Base-by-base conservation (phyloP, 2,113 vertebrate genomes). In the Nematolebias whitei region DNA sequence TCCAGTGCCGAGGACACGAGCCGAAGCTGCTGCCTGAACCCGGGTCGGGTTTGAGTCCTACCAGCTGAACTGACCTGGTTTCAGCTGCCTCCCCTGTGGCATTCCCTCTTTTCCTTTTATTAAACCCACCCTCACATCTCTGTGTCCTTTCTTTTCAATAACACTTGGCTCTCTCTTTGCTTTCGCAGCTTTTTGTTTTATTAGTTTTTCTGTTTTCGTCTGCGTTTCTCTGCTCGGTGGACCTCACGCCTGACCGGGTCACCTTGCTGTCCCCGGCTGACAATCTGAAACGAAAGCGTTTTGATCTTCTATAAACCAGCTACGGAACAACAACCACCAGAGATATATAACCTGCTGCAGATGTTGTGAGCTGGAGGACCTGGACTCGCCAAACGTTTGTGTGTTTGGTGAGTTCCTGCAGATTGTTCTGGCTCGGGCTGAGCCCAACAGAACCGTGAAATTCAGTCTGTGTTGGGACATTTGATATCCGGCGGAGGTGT, bases 61-160 rank as follows among this genome's bases (percentile, higher is more conserved):
- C 55, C 50, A 43, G 67, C 62, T 60, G 61, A 62, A 29, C 32
- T 54, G 65, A 48, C 57, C 80, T 76, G 2, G 3, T 82, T 76
- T 76, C 50, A 65, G 56, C 64, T 5, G n/a, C 60, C 38, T 62
- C 57, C 67, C 57, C 43, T 38, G 44, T 43, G 67, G 39, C 40
- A 49, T 52, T 54, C 22, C 50, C 55, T 48, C 35, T 48, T 73
- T 57, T 32, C 61, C 40, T 63, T 14, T 13, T 52, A 16, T 43
- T 22, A 10, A 22, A 19, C 23, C 41, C 12, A 2, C 45, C 20
- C 29, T 7, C 45, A 8, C 49, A 32, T 60, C 54, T 40, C 68
- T 5, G 4, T 62, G 40, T 59, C 49, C 63, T 55, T 23, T 57
- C 51, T 40, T 40, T 53, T 52, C 29, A 53, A 2, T 23, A 16